Base-by-base conservation (phyloP, 2,797 vertebrate species). In the Thaleichthys pacificus region DNA sequence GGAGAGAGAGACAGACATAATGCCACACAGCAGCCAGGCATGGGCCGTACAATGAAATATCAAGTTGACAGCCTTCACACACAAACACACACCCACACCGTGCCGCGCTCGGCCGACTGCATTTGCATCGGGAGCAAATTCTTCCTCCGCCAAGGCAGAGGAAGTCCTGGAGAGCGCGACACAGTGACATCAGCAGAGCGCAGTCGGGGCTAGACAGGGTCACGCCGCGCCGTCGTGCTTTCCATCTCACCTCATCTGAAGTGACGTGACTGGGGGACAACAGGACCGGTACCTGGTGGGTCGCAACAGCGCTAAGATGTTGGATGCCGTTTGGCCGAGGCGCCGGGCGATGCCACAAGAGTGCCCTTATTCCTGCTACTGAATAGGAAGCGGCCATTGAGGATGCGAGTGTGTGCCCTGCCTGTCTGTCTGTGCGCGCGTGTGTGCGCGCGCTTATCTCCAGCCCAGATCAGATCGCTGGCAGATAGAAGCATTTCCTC, bases 401-500 rank as follows among this genome's bases (percentile, higher is more conserved):
- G 15, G 51, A 15, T 54, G 51, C 5, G 51, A 54, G 51, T 17
- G 14, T 54, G 57, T 60, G 30, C 30, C 5, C 30, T 32, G 0
- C 30, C 30, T 32, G 3, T 32, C 3, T 32, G 30, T 32, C 3
- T 32, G 30, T 32, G 30, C 0, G 30, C 2, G 62, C 24, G 35
- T 63, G 61, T 35, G 61, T 63, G 17, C 3, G 30, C 38, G 30
- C 5, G 32, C 12, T 7, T 64, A 9, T 35, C 62, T 19, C 63
- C 35, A 12, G 19, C 14, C 21, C 32, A 62, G 28, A 62, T 62
- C 28, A 60, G 57, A 64, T 64, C 61, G 17, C 30, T 63, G 17
- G 17, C 15, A 63, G 61, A 35, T 63, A 64, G 21, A 57, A 62
- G 61, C 61, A 38, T 32, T 35, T 64, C 60, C 60, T 61, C 61